A percentile compares a stretch with the other conserved stretches of the same genome.
phyloP scores from a whole-genome alignment of 2,113 vertebrate genomes.

The Hippoglossus stenolepis region DNA sequence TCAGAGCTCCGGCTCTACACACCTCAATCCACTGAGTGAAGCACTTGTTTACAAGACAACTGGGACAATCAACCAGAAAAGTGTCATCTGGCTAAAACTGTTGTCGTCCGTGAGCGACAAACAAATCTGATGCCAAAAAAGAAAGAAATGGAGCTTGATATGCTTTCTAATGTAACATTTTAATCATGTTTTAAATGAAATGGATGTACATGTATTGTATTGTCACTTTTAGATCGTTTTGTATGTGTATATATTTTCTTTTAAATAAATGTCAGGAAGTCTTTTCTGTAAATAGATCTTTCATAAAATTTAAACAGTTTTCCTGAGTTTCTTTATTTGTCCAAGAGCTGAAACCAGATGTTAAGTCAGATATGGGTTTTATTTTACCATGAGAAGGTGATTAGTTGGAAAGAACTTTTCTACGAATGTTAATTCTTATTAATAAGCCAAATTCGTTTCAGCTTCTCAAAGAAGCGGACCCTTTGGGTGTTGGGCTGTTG shows the following conservation, averaged over 20 bases:
- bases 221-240: slow-evolving; percentile 50
- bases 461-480: no score
- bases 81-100: slow-evolving; percentile 15
- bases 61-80: slow-evolving; percentile 41
- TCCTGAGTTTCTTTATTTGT: slow-evolving; percentile 7
- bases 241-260: slow-evolving; percentile 25
- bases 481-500: no score
- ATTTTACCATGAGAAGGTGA: no score
- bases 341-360: neutral
- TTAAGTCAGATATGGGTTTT: neutral
- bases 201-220: slow-evolving; percentile 41
- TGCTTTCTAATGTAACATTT: slow-evolving; percentile 47
- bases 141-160: neutral
- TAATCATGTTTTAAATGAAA: slow-evolving; percentile 53
- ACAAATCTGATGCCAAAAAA: slow-evolving; percentile 30
- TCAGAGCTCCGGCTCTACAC: neutral
- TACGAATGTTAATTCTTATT: no score
- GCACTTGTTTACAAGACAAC: slow-evolving; percentile 45
- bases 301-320: slow-evolving; percentile 27
- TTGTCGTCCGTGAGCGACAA: slow-evolving; percentile 39
- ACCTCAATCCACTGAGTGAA: slow-evolving; percentile 14
- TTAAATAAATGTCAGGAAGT: slow-evolving; percentile 50
- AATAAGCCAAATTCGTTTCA: no score
- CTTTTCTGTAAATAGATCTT: slow-evolving; percentile 61
- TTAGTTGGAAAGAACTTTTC: no score